phyloP scores from a whole-genome alignment of 2,888 invertebrate species.

The Dicyrtomina minuta region DNA sequence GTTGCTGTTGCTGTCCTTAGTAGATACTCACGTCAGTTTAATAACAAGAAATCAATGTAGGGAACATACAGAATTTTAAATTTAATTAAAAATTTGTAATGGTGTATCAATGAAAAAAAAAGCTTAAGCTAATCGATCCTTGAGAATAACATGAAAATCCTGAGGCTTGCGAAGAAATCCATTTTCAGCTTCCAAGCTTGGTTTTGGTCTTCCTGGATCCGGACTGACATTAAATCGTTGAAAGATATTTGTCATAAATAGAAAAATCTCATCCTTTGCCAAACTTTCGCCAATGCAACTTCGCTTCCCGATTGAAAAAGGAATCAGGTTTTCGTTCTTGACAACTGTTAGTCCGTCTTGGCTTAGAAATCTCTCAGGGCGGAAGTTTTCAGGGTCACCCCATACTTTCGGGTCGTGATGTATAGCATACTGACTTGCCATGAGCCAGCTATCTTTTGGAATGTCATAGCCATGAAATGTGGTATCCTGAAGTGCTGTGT shows the following conservation, averaged over 20 bases:
- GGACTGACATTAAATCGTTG: constrained; percentile 9
- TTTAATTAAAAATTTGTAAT: no score
- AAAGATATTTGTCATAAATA: constrained; percentile 30
- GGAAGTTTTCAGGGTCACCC: constrained; percentile 44
- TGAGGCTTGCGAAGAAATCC: constrained; percentile 15
- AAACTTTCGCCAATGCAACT: constrained; percentile 19
- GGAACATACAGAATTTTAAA: no score
- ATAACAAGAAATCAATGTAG: no score
- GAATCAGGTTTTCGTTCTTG: constrained; percentile 14
- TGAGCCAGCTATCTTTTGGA: background rate
- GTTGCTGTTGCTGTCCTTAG: no score
- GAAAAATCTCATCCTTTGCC: constrained; percentile 22
- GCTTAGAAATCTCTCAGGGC: constrained; percentile 45
- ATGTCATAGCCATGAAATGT: background rate
- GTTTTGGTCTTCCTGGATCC: constrained; percentile 4
- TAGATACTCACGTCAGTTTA: no score
- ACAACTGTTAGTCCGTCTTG: constrained; percentile 23
- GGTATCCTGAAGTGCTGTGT: background rate
- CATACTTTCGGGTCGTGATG: constrained; percentile 40
- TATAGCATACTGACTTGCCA: constrained; percentile 1
- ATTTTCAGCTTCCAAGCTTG: background rate
- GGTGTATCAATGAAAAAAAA: no score
- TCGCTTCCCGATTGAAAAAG: constrained; percentile 25
- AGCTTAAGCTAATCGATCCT: constrained; percentile 10
- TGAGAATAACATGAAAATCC: constrained; percentile 1